These are phyloP conservation scores for Homalodisca vitripennis DNA, from an alignment of 1,140 invertebrate species.

Conservation along the genomic window DNA sequence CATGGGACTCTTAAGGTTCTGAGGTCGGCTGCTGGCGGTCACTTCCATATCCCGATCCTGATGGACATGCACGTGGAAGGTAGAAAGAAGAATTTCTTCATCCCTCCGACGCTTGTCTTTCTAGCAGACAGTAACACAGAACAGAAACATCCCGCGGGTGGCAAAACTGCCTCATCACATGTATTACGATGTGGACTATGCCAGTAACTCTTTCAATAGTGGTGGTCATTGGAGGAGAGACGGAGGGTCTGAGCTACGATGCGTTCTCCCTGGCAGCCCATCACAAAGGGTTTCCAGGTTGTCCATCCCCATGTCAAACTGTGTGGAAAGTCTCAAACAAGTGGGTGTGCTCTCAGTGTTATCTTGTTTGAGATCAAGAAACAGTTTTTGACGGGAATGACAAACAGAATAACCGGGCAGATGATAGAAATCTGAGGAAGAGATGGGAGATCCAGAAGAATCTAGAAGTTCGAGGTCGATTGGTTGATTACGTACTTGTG, in stretches of 20 bases:
- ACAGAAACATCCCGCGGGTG: constrained; percentile 14
- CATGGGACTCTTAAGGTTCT: constrained; percentile 89
- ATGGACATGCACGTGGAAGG: constrained; percentile 63
- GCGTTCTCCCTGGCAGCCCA: constrained; percentile 57
- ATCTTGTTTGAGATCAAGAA: constrained; percentile 82
- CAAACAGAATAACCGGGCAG: too few relatives aligned
- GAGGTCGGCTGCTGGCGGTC: constrained; percentile 74
- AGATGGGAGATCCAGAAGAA: too few relatives aligned
- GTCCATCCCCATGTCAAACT: constrained; percentile 74
- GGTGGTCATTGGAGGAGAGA: constrained; percentile 86
- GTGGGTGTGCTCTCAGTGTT: constrained; percentile 74
- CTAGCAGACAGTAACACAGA: constrained; percentile 69
- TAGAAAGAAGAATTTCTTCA: constrained; percentile 56
- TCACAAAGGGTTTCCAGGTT: constrained; percentile 60
- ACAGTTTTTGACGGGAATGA: too few relatives aligned
- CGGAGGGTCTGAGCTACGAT: constrained; percentile 73
- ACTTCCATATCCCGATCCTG: constrained; percentile 74
- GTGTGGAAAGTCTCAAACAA: constrained; percentile 86
- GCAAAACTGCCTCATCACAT: constrained; percentile 47
- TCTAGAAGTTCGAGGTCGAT: too few relatives aligned
- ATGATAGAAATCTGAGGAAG: too few relatives aligned
- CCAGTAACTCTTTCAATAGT: constrained; percentile 53
- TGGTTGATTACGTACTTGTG: too few relatives aligned
- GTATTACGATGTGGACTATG: constrained; percentile 63
- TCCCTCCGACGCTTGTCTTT: constrained; percentile 57